Base-by-base conservation (phyloP, 2,888 invertebrate genomes). In the Strigamia crassipes region DNA sequence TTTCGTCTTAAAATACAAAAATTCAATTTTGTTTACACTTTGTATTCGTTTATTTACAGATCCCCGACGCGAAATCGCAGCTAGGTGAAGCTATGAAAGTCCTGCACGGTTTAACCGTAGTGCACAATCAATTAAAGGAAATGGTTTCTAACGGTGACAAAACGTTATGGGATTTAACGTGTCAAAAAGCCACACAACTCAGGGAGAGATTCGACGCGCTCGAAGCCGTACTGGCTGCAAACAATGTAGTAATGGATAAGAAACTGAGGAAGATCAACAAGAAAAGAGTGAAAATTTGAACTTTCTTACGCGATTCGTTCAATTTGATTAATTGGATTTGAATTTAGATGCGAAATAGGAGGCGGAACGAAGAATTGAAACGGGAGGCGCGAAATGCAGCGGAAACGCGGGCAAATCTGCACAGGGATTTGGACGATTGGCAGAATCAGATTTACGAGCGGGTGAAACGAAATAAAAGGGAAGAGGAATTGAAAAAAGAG, bases 401-500 rank as follows among this genome's bases (percentile, higher is more conserved):
- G 3, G 42, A 81, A 46, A 79, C 46, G 10, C 79, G 83, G 23
- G 77, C 66, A 23, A 79, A 38, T 12, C 38, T 82, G 2, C 46
- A 82, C 66, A 82, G 56, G 73, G 79, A 83, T 81, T 83, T 84
- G 66, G 83, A 83, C 31, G 82, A 81, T n/a, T 84, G 83, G 83
- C 34, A 83, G 8, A 83, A 84, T 51, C 78, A 56, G 13, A 78
- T 83, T 31, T 81, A 82, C 46, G 84, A 84, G 23, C 82, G 83
- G 41, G 81, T 83, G 38, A 34, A 81, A 12, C 82, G 83, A 51
- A 12, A 80, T 12, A 82, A 83, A 82, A 82, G 84, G 82, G 83
- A 84, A 83, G 77, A n/a, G 10, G 83, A 84, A 82, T 80, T 84
- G 82, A 84, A 84, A 41, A 82, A 82, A 79, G 84, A 84, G 79